A percentile compares a stretch with the other conserved stretches of the same genome.
phyloP scores from a whole-genome alignment of 2,888 invertebrate species.

The Tetragnatha montana region DNA sequence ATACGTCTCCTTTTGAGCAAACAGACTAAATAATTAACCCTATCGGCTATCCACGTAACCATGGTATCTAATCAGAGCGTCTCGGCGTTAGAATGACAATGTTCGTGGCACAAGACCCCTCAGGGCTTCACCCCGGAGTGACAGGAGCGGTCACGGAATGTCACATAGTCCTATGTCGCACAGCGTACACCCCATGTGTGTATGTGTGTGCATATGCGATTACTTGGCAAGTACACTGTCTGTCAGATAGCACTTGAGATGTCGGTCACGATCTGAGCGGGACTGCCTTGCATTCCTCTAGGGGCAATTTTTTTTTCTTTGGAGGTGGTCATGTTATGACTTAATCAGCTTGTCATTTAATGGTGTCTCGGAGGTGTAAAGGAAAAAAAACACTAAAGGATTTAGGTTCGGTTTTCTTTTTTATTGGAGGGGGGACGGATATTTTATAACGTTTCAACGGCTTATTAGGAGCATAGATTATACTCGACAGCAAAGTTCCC shows the following conservation, averaged over 20 bases:
- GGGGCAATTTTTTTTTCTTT: too few species aligned
- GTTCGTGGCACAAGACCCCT: not conserved
- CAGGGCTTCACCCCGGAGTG: not conserved
- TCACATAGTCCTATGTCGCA: not conserved
- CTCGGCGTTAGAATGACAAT: not conserved
- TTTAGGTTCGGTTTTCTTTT: too few species aligned
- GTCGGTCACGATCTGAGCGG: not conserved
- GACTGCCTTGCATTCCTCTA: not conserved
- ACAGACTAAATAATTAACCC: not conserved
- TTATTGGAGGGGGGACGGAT: too few species aligned
- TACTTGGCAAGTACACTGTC: not conserved
- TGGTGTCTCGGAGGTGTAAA: too few species aligned
- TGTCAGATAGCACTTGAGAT: not conserved
- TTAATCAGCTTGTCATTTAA: too few species aligned
- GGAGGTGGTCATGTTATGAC: too few species aligned
- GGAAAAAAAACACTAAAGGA: too few species aligned
- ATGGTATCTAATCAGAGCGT: not conserved
- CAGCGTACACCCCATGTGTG: too few species aligned
- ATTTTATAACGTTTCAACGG: too few species aligned
- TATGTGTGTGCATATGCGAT: not conserved
- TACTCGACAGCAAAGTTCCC: too few species aligned
- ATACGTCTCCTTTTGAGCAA: not conserved
- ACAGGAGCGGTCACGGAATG: not conserved
- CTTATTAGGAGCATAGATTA: too few species aligned
- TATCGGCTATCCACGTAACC: not conserved